Percentiles rank a stretch among this genome's conserved stretches.
Conservation (phyloP, 2,797 vertebrate genomes). For the Falco naumanni region DNA sequence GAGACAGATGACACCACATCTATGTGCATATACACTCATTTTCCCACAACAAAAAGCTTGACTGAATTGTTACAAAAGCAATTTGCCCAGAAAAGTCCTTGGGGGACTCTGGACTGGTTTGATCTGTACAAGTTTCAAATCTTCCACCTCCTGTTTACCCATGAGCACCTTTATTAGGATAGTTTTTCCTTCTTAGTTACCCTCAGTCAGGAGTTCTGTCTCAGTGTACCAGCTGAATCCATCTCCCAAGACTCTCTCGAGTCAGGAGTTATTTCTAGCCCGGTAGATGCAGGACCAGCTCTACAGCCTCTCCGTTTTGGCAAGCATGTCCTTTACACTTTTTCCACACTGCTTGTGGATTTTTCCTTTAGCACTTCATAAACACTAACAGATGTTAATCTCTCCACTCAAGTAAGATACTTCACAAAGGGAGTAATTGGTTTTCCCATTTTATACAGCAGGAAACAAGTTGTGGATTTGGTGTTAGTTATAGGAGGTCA, state of each 20-base stretch:
- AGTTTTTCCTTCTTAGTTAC: not conserved
- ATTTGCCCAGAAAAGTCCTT: not conserved
- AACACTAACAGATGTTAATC: not conserved
- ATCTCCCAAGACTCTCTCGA: not conserved
- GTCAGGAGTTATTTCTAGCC: not conserved
- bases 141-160: not conserved
- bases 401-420: not conserved
- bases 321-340: not conserved
- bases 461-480: not conserved
- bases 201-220: not conserved
- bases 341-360: not conserved
- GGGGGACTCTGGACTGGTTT: not conserved
- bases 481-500: not conserved
- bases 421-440: not conserved
- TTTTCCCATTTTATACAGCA: not conserved
- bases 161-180: not conserved
- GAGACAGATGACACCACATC: not conserved
- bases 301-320: not conserved
- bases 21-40: accelerated
- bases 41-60: not conserved
- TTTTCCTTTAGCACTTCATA: not conserved
- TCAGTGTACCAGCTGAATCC: not conserved
- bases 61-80: not conserved
- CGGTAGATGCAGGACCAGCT: not conserved
- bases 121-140: not conserved